These are phyloP conservation scores for Potorous gilbertii DNA, from an alignment of 2,797 vertebrate species.

Conservation along the genomic window DNA sequence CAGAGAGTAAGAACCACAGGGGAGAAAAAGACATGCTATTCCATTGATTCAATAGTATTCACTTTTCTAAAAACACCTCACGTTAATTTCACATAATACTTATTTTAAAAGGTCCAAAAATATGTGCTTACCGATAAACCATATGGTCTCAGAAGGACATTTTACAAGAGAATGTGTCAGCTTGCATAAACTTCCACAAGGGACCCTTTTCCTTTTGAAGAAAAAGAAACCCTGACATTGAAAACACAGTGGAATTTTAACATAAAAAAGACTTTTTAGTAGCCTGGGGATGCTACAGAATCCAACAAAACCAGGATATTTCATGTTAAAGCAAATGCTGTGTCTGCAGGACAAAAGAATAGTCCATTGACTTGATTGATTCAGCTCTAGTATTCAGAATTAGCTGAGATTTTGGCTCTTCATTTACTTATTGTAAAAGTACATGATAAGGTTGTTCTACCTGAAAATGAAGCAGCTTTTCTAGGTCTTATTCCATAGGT, in stretches of 20 bases:
- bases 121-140: slow-evolving; percentile 70
- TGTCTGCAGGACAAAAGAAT: slow-evolving; percentile 47
- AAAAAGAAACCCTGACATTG: slow-evolving; percentile 60
- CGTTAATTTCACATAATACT: slow-evolving; percentile 63
- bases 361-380: neutral
- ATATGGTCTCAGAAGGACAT: slow-evolving; percentile 67
- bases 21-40: slow-evolving; percentile 52
- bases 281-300: slow-evolving; percentile 52
- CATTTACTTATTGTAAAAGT: slow-evolving; percentile 34
- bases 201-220: slow-evolving; percentile 65
- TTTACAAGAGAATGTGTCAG: slow-evolving; percentile 77
- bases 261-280: slow-evolving; percentile 68
- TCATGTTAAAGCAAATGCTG: slow-evolving; percentile 48
- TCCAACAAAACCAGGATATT: slow-evolving; percentile 50
- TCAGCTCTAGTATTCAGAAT: slow-evolving; percentile 12
- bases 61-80: slow-evolving; percentile 62
- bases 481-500: slow-evolving; percentile 15
- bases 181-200: slow-evolving; percentile 74
- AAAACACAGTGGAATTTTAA: slow-evolving; percentile 71
- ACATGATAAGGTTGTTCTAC: slow-evolving; percentile 20
- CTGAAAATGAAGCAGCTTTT: slow-evolving; percentile 32
- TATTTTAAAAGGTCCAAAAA: slow-evolving; percentile 64
- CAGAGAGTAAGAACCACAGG: slow-evolving; percentile 54
- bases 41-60: slow-evolving; percentile 47
- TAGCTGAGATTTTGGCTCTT: slow-evolving; percentile 15